Evolutionary conservation across 2,888 invertebrate species (phyloP), one percentile per base, ranked within the genome.

Genomic region (Harpalus rufipes): DNA sequence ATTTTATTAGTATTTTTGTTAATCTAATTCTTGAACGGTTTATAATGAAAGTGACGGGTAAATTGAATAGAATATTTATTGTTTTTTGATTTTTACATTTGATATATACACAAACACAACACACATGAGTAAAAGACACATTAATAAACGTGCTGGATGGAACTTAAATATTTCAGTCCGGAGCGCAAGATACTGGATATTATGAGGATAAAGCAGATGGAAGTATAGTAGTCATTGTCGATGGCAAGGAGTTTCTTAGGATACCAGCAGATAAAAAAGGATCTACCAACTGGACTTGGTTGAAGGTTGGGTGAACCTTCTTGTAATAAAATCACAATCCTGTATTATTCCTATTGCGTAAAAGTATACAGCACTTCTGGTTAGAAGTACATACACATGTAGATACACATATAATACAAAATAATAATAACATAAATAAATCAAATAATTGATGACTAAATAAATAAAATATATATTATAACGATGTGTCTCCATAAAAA

Each of bases 201-300:
- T 85, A 25, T 85, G 65, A 93, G 91, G 93, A 94, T 86, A 90
- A 90, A 86, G 90, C 90, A 74, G 92, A 92, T 86, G 93, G 92
- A 89, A 91, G 90, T 90, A 91, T 94, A 89, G 92, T 93, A 91
- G 92, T 94, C 90, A 91, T 93, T 89, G 93, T 93, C 87, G 94
- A 94, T 89, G 94, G 94, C 89, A 91, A 93, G 90, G 93, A 93
- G 91, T 92, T 94, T 91, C 92, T 92, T 92, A 93, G 93, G 92
- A 93, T 94, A 90, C 93, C 94, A 87, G 93, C 93, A 87, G 92
- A 92, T 89, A 93, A 93, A 92, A 93, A 93, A 90, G 92, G 92
- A 91, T 93, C 93, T 90, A 91, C 92, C 89, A 93, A 94, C 92
- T 94, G 94, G 94, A 93, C 93, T 91, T 94, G 94, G 94, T 92